These are phyloP conservation scores for Noctua comes DNA, from an alignment of 2,888 invertebrate genomes.

Conservation along the genomic window DNA sequence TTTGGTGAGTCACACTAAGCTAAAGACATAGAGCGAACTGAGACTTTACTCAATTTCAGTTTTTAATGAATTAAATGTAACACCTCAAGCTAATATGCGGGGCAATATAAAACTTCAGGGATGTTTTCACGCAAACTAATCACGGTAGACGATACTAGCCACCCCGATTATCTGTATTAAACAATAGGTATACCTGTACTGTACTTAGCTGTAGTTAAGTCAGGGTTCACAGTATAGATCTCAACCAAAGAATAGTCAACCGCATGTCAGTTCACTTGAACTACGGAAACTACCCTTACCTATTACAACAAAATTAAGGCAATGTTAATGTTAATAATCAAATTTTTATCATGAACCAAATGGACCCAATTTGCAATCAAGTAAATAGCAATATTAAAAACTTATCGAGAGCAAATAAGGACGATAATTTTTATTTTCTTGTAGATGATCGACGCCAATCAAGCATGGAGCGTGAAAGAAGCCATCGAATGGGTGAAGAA, in stretches of 20 bases:
- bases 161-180: background rate
- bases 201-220: no score
- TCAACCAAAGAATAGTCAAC: no score
- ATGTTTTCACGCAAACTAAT: background rate
- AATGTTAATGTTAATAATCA: background rate
- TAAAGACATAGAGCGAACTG: background rate
- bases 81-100: background rate
- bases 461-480: slow-evolving; percentile 96
- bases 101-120: background rate
- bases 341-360: background rate
- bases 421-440: slow-evolving; percentile 5
- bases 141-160: background rate
- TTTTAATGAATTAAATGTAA: background rate
- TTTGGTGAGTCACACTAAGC: slow-evolving; percentile 89
- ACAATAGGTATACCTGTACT: no score
- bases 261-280: background rate
- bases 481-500: slow-evolving; percentile 96
- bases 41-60: background rate
- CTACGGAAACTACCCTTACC: background rate
- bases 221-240: no score
- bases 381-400: background rate
- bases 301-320: background rate
- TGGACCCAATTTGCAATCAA: background rate
- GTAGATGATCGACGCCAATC: slow-evolving; percentile 97
- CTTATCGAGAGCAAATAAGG: background rate